phyloP scores from a whole-genome alignment of 2,113 vertebrate genomes.

The Brevimyrus niger region DNA sequence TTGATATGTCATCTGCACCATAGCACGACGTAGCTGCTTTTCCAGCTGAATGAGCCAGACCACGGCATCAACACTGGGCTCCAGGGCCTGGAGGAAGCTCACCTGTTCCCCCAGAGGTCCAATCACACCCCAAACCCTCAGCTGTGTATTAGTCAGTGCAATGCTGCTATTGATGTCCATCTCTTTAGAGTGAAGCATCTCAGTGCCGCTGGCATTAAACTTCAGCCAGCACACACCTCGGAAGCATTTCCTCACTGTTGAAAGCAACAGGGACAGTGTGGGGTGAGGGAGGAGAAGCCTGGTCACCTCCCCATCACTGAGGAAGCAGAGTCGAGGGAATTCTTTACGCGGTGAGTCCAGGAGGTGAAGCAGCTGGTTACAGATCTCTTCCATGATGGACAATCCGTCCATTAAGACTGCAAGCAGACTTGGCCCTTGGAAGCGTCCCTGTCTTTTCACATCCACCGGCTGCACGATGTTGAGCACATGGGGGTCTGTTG shows the following conservation, averaged over 20 bases:
- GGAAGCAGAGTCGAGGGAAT: conserved; percentile 72
- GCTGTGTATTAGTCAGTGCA: conserved; percentile 20
- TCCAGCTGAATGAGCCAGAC: conserved; percentile 67
- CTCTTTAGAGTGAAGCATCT: neutral
- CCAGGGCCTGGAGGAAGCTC: conserved; percentile 49
- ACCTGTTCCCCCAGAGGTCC: conserved; percentile 58
- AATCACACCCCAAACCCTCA: conserved; percentile 50
- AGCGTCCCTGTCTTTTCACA: conserved; percentile 30
- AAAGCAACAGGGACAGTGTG: conserved; percentile 45
- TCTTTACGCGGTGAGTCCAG: conserved; percentile 47
- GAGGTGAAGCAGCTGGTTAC: conserved; percentile 46
- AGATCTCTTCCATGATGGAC: conserved; percentile 58
- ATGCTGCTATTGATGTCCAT: conserved; percentile 5
- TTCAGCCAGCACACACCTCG: conserved; percentile 53
- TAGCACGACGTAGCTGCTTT: conserved; percentile 45
- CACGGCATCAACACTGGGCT: conserved; percentile 41
- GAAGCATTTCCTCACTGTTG: conserved; percentile 63
- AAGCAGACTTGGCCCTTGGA: conserved; percentile 47
- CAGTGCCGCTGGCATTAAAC: conserved; percentile 18
- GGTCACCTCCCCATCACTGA: conserved; percentile 67
- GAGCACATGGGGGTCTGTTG: conserved; percentile 54
- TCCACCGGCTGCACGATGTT: conserved; percentile 47
- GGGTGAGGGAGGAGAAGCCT: conserved; percentile 53
- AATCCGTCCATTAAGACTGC: conserved; percentile 51
- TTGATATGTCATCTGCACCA: conserved; percentile 47